These are phyloP conservation scores for Euwallacea similis DNA, from an alignment of 1,140 invertebrate species.

Conservation along the genomic window DNA sequence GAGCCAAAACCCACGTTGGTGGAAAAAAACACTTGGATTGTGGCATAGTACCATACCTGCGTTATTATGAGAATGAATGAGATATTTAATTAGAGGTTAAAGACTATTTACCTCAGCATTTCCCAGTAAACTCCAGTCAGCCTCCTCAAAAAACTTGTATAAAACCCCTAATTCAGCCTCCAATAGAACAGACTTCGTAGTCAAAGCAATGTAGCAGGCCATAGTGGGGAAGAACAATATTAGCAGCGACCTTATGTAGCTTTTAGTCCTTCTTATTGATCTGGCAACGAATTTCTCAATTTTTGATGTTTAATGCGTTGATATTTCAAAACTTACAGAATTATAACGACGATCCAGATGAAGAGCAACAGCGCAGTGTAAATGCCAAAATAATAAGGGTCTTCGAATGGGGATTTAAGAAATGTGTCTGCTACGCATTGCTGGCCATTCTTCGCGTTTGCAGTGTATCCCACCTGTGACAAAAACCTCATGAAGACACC, in stretches of 20 bases:
- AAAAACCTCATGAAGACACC: too few relatives aligned
- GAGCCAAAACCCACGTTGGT: slow-evolving; percentile 62
- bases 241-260: slow-evolving; percentile 54
- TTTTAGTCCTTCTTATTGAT: slow-evolving; percentile 55
- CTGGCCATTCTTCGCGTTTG: slow-evolving; percentile 50
- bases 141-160: slow-evolving; percentile 41
- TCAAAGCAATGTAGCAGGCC: slow-evolving; percentile 46
- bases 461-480: slow-evolving; percentile 48
- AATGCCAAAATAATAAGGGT: slow-evolving; percentile 57
- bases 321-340: slow-evolving; percentile 53
- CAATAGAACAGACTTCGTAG: slow-evolving; percentile 44
- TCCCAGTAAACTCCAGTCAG: slow-evolving; percentile 48
- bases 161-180: slow-evolving; percentile 41
- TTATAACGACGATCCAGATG: slow-evolving; percentile 56
- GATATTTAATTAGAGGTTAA: neutral
- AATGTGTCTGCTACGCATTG: slow-evolving; percentile 57
- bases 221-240: slow-evolving; percentile 49
- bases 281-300: slow-evolving; percentile 47
- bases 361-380: slow-evolving; percentile 54
- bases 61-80: slow-evolving; percentile 22
- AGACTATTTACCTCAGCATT: slow-evolving; percentile 43
- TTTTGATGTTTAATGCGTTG: neutral
- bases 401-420: slow-evolving; percentile 54
- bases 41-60: slow-evolving; percentile 61
- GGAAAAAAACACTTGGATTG: slow-evolving; percentile 61